Base-by-base conservation (phyloP, 2,888 invertebrate genomes). In the Tenthredo mesomela region DNA sequence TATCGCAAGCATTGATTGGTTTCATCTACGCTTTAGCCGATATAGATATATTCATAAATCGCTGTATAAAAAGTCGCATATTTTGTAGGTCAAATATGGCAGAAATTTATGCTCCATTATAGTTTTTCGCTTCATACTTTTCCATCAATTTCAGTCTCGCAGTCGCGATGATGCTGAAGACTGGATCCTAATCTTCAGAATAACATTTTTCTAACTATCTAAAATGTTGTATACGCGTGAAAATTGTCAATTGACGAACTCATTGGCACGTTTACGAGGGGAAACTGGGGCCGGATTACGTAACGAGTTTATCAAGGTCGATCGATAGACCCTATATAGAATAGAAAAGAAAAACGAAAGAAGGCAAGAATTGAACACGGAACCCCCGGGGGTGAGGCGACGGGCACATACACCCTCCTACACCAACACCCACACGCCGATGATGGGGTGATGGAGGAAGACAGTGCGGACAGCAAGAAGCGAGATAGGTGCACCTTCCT, bases 291-390 rank as follows among this genome's bases (percentile, higher is more conserved):
- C 37, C 15, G 21, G 80, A 61, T 80, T 58, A 80, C 58, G 58
- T 58, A 58, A 80, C 40, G 58, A 80, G 80, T 61, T 80, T 58
- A 61, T 80, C 58, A 58, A 80, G 40, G 61, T 80, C 80, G 80
- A 80, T 61, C 61, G 54, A 58, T 80, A 58, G 37, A 80, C 61
- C 15, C 15, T 54, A 29, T 33, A 54, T n/a, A 54, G 77, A 33
- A 33, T 7, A n/a, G 15, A 18, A 15, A 61, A 58, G 47, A 78
- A 54, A 58, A 78, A 50, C 50, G 37, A 37, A 78, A 37, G 58
- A 61, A 33, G 37, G 58, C 21, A 61, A 78, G 78, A 37, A 78
- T 78, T 37, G 58, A 78, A 78, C n/a, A 40, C 18, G 78, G 77
- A 33, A 50, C n/a, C n/a, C n/a, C n/a, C 50, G 54, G 54, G 33